These are phyloP conservation scores for Turritopsis rubra DNA, from an alignment of 30 jellyfish, hydroid and myxozoan genomes.

Conservation along the genomic window DNA sequence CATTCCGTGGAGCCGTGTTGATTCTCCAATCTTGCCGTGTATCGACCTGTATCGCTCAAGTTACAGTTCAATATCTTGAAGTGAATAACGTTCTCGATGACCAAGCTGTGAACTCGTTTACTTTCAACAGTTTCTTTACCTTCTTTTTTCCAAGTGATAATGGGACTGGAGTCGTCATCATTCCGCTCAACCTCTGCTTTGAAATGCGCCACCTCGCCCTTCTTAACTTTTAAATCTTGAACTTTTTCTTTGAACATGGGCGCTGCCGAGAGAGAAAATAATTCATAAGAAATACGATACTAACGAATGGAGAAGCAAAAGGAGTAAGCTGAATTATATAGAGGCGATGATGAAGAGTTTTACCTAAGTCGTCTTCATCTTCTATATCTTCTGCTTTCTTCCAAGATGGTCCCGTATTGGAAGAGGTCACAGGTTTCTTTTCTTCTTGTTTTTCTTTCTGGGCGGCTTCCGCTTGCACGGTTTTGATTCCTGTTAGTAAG, in stretches of 20 bases:
- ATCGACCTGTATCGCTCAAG: conserved; percentile 77
- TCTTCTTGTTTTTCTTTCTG: conserved; percentile 43
- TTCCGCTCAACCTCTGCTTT: conserved; percentile 20
- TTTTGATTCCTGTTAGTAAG: conserved; percentile 91
- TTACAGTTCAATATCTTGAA: conserved; percentile 37
- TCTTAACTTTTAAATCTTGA: conserved; percentile 18
- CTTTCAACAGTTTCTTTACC: conserved; percentile 54
- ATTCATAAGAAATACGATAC: neutral
- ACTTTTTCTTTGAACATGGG: conserved; percentile 23
- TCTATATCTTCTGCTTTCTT: conserved; percentile 71
- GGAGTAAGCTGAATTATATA: neutral
- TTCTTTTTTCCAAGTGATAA: conserved; percentile 67
- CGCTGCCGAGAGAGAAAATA: conserved; percentile 6
- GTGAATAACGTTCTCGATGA: conserved; percentile 42
- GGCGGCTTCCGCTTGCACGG: conserved; percentile 50
- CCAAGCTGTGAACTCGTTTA: conserved; percentile 30
- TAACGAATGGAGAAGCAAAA: neutral
- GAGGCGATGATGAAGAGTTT: no score
- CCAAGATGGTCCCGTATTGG: conserved; percentile 83
- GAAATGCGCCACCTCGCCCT: conserved; percentile 31
- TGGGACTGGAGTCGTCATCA: conserved; percentile 13
- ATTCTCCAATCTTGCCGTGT: conserved; percentile 81
- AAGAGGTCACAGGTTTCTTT: conserved; percentile 10
- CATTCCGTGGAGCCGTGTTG: conserved; percentile 89
- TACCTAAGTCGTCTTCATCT: conserved; percentile 50